Evolutionary conservation across 1,140 invertebrate genomes (phyloP).

Genomic region (Pseudachorutes palmiensis): DNA sequence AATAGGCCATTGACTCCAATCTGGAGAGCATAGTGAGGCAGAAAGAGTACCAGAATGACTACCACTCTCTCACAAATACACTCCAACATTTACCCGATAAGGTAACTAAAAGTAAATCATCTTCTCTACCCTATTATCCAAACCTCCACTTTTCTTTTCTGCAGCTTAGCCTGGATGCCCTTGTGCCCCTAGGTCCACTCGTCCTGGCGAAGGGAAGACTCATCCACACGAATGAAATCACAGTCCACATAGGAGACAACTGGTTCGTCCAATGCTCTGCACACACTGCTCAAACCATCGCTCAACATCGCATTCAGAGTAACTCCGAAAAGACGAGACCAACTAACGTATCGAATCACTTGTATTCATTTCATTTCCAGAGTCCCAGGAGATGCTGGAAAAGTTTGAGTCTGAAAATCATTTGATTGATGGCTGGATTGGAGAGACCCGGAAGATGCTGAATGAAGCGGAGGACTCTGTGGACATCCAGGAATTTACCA

Average conservation of each 20-base stretch:
- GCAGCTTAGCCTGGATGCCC: constrained; percentile 42
- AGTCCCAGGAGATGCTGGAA: constrained; percentile 46
- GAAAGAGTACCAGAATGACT: background rate
- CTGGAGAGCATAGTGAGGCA: background rate
- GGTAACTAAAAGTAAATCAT: background rate
- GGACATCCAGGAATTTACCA: constrained; percentile 51
- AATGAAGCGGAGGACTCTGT: constrained; percentile 41
- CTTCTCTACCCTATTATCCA: background rate
- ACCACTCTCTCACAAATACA: background rate
- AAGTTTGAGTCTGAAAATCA: constrained; percentile 46
- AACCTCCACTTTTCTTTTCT: background rate
- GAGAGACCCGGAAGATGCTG: constrained; percentile 40
- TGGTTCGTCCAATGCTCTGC: constrained; percentile 62
- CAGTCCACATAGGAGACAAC: constrained; percentile 58
- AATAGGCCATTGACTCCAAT: constrained; percentile 42
- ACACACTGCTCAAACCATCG: constrained; percentile 55
- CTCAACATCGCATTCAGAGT: constrained; percentile 54
- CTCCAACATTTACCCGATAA: background rate
- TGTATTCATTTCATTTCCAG: constrained; percentile 40
- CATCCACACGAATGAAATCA: constrained; percentile 63
- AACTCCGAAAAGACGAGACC: too few relatives aligned
- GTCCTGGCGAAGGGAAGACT: constrained; percentile 61
- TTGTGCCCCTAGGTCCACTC: constrained; percentile 56
- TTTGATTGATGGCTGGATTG: constrained; percentile 44
- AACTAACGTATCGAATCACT: too few relatives aligned